phyloP scores from a whole-genome alignment of 1,140 invertebrate genomes.

The Drosophila parabipectinata region DNA sequence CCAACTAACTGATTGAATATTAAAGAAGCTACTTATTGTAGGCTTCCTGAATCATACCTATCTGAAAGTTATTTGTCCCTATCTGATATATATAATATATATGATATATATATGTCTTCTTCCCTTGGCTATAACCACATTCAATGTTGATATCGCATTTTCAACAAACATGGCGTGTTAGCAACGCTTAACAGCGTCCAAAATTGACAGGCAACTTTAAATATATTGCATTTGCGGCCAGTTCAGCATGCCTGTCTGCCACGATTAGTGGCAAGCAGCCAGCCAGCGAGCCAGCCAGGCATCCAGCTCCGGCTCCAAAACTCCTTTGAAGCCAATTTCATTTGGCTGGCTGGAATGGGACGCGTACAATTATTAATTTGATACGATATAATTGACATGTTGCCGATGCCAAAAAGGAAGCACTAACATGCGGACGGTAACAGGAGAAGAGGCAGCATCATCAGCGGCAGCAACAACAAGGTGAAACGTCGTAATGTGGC shows the following conservation, averaged over 20 bases:
- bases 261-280: conserved; percentile 61
- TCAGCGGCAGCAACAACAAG: conserved; percentile 30
- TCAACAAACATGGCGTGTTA: conserved; percentile 50
- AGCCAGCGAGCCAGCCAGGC: conserved; percentile 24
- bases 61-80: not conserved
- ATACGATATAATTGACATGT: conserved; percentile 83
- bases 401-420: conserved; percentile 81
- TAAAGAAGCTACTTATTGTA: too few species aligned
- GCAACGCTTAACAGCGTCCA: conserved; percentile 58
- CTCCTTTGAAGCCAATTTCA: conserved; percentile 68
- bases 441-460: not conserved
- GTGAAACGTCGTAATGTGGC: conserved; percentile 34
- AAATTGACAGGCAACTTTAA: conserved; percentile 60
- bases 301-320: conserved; percentile 1
- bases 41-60: not conserved
- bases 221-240: conserved; percentile 59
- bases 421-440: conserved; percentile 64
- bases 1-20: too few species aligned
- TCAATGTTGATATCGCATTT: conserved; percentile 49
- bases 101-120: not conserved
- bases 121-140: conserved; percentile 3
- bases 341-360: conserved; percentile 56
- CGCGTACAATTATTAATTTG: conserved; percentile 83
- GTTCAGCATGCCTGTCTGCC: conserved; percentile 66
- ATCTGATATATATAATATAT: conserved; percentile 11